Conservation (phyloP, 2,888 invertebrate species). For the Drosophila fungiperda region DNA sequence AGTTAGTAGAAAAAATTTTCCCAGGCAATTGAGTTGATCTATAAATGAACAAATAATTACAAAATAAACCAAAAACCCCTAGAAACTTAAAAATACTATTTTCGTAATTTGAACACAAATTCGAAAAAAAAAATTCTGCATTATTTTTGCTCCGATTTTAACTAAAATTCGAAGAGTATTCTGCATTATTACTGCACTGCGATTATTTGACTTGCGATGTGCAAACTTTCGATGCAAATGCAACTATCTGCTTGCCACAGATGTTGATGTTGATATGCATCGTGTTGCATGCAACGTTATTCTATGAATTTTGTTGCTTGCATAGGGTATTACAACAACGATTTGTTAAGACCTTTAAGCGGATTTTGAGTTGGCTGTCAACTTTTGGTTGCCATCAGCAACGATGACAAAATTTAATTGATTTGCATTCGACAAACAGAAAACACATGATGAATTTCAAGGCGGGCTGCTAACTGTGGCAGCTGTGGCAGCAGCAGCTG, state of each 20-base stretch:
- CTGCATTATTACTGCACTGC: not conserved
- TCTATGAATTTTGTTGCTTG: not conserved
- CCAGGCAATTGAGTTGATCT: too few species aligned
- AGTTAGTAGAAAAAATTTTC: too few species aligned
- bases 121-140: too few species aligned
- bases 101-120: not conserved
- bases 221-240: not conserved
- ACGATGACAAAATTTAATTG: constrained; percentile 69
- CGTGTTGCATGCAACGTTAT: not conserved
- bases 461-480: constrained; percentile 1
- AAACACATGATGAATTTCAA: constrained; percentile 39
- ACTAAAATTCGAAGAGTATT: not conserved
- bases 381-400: constrained; percentile 66
- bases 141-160: too few species aligned
- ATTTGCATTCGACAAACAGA: constrained; percentile 66
- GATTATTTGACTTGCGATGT: not conserved
- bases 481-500: not conserved
- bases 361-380: constrained; percentile 71
- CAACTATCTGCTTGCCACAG: not conserved
- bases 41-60: too few species aligned
- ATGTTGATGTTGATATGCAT: not conserved
- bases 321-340: constrained; percentile 28
- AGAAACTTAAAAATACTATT: not conserved
- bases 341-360: constrained; percentile 61
- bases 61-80: too few species aligned